Evolutionary conservation across 2,113 vertebrate species (phyloP).

Genomic region (Callopanchax toddi): DNA sequence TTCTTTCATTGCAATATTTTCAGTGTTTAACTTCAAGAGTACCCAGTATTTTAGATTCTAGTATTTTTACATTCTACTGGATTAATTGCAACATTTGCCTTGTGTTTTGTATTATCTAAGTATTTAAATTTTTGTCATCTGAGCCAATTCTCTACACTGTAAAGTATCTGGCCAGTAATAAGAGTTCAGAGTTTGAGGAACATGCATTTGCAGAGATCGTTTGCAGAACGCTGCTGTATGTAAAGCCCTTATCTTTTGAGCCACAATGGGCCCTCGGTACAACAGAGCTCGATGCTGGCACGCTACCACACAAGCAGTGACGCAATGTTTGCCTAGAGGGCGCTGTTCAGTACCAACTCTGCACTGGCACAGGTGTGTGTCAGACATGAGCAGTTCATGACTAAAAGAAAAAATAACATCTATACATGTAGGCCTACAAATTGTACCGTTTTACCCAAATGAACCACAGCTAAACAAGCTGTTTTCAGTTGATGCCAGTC

Average conservation of each 20-base stretch:
- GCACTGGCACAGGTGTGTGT: slow-evolving; percentile 9
- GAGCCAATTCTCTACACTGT: background rate
- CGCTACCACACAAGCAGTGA: slow-evolving; percentile 43
- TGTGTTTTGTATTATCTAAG: background rate
- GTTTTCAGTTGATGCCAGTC: slow-evolving; percentile 23
- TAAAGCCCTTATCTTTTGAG: too few relatives aligned
- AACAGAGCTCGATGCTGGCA: slow-evolving; percentile 20
- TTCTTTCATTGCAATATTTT: too few relatives aligned
- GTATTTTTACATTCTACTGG: too few relatives aligned
- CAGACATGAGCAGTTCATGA: slow-evolving; percentile 16
- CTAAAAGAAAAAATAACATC: slow-evolving; percentile 15
- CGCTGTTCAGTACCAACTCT: slow-evolving; percentile 56
- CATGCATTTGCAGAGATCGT: background rate
- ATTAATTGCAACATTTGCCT: background rate
- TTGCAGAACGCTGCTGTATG: slow-evolving; percentile 6
- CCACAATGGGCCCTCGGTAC: slow-evolving; percentile 15
- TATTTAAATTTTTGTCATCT: background rate
- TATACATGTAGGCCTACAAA: slow-evolving; percentile 7
- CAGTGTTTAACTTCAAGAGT: too few relatives aligned
- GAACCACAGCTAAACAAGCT: slow-evolving; percentile 29
- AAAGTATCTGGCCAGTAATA: slow-evolving; percentile 15
- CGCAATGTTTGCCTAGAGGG: slow-evolving; percentile 66
- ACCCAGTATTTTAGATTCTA: too few relatives aligned
- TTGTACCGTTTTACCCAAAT: slow-evolving; percentile 21
- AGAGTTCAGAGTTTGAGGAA: slow-evolving; percentile 3